Percentiles rank a stretch among this genome's conserved stretches.
phyloP scores from a whole-genome alignment of 37 sponge, comb jelly and placozoan species.

The Amphimedon queenslandica region DNA sequence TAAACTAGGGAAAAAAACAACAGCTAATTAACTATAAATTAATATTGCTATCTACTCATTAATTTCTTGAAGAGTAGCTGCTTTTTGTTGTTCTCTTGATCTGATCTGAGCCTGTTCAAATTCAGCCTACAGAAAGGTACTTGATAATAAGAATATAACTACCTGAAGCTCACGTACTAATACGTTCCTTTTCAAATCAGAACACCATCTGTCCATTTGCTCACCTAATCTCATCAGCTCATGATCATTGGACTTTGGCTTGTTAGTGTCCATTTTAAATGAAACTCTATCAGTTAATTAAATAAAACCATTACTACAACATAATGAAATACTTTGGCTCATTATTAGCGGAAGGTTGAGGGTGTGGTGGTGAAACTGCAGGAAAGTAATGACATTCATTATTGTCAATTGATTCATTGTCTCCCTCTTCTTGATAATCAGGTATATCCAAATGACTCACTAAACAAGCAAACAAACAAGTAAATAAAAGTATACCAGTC shows the following conservation, averaged over 20 bases:
- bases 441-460: too few relatives aligned
- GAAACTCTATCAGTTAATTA: too few relatives aligned
- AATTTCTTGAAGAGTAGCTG: conserved; percentile 39
- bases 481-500: not conserved
- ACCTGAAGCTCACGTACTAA: conserved; percentile 52
- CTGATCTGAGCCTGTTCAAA: conserved; percentile 75
- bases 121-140: conserved; percentile 78
- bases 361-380: not conserved
- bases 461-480: not conserved
- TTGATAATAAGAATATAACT: not conserved
- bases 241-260: conserved; percentile 33
- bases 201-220: conserved; percentile 82
- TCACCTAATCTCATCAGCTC: conserved; percentile 63
- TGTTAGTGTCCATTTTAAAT: too few relatives aligned
- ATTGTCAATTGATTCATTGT: not conserved
- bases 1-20: too few relatives aligned
- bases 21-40: too few relatives aligned
- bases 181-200: conserved; percentile 83
- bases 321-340: too few relatives aligned
- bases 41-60: too few relatives aligned
- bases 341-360: not conserved
- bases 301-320: too few relatives aligned
- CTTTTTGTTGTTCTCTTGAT: conserved; percentile 46
- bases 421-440: too few relatives aligned
- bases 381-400: too few relatives aligned